Evolutionary conservation across 2,888 invertebrate species (phyloP).

Genomic region (Elaeidobius kamerunicus): DNA sequence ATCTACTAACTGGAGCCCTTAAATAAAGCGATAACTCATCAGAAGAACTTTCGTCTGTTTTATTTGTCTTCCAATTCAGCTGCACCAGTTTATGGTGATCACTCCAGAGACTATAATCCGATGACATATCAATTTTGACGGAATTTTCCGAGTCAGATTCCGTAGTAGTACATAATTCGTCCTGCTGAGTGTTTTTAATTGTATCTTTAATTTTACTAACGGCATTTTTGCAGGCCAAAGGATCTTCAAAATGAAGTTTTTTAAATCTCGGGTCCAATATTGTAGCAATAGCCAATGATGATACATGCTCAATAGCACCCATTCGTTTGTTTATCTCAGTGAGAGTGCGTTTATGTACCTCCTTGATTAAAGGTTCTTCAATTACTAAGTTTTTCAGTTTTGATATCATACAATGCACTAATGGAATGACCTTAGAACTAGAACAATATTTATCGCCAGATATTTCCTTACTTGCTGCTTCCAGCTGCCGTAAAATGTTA

Average conservation of each 20-base stretch:
- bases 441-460: not conserved
- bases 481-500: constrained; percentile 4
- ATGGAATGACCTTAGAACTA: not conserved
- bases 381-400: not conserved
- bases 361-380: not conserved
- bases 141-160: constrained; percentile 10
- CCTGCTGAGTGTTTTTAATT: not conserved
- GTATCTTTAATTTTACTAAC: constrained; percentile 3
- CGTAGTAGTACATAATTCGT: not conserved
- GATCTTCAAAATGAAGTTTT: constrained; percentile 4
- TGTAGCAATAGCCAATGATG: constrained; percentile 1
- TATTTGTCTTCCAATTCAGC: constrained; percentile 7
- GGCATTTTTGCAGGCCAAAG: not conserved
- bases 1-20: constrained; percentile 1
- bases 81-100: constrained; percentile 12
- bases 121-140: not conserved
- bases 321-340: constrained; percentile 2
- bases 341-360: not conserved
- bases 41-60: not conserved
- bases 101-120: constrained; percentile 7
- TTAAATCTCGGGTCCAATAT: constrained; percentile 10
- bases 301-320: constrained; percentile 1
- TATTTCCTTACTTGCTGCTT: not conserved
- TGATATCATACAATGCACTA: not conserved
- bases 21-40: constrained; percentile 8